Conservation (phyloP, 2,113 vertebrate species). For the Pandion haliaetus region DNA sequence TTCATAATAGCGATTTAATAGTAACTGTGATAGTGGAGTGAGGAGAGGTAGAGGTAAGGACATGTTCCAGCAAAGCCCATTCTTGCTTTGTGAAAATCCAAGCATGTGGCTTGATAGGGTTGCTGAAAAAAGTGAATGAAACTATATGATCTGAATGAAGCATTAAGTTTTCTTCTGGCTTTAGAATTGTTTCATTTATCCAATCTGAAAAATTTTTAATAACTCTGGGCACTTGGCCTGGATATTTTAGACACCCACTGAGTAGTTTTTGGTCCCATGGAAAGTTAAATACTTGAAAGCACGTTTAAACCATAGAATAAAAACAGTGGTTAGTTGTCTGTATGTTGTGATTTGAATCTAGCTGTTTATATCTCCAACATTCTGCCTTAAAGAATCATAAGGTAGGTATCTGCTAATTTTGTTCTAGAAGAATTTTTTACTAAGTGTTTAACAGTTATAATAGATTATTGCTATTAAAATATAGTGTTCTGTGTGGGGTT, state of each 20-base stretch:
- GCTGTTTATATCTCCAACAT: background rate
- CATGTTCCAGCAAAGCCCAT: rapidly evolving
- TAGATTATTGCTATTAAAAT: background rate
- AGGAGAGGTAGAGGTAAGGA: background rate
- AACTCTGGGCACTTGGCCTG: background rate
- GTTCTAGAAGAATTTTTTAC: background rate
- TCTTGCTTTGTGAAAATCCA: background rate
- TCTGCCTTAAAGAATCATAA: background rate
- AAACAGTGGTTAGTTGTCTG: background rate
- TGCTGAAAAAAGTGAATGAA: background rate
- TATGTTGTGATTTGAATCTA: background rate
- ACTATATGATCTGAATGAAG: background rate
- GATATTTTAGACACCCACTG: background rate
- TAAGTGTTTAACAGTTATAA: background rate
- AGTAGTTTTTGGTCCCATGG: background rate
- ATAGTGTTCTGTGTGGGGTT: background rate
- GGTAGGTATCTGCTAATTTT: background rate
- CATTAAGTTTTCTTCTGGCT: background rate
- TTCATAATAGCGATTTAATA: background rate
- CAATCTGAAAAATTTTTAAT: background rate
- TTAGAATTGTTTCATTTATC: background rate
- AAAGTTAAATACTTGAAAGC: background rate
- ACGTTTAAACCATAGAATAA: background rate
- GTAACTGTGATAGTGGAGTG: background rate
- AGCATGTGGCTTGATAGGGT: rapidly evolving